Evolutionary conservation across 2,797 vertebrate genomes (phyloP).

Genomic region (Buceros bicornis): DNA sequence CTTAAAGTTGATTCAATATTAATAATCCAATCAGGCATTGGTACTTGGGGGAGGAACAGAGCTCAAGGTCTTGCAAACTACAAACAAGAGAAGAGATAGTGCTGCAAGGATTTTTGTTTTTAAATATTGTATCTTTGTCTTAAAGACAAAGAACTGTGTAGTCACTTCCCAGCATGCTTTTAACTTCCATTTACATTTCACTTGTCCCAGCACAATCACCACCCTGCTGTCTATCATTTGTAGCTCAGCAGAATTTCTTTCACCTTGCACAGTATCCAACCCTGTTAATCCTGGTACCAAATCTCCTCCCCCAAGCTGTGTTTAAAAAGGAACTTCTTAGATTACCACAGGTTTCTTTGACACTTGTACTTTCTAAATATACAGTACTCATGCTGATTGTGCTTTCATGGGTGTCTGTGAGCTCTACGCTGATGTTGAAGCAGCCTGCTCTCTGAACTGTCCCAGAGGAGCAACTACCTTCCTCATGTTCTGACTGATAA

Average conservation of each 20-base stretch:
- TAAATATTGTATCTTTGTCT: neutral
- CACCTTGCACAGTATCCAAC: neutral
- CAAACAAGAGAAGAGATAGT: conserved; percentile 53
- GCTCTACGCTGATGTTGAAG: rapidly evolving
- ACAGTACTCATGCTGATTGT: neutral
- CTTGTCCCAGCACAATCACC: neutral
- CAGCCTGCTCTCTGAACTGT: neutral
- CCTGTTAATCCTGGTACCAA: neutral
- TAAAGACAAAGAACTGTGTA: neutral
- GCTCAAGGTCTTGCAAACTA: conserved; percentile 71
- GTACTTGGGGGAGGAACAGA: conserved; percentile 73
- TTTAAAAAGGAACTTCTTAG: neutral
- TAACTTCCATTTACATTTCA: neutral
- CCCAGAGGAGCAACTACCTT: neutral
- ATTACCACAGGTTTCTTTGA: neutral
- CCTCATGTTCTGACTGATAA: neutral
- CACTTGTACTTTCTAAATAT: neutral
- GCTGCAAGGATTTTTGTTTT: neutral
- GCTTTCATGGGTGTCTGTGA: neutral
- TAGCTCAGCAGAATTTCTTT: neutral
- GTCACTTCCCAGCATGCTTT: neutral
- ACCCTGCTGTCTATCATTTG: neutral
- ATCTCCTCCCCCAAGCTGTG: neutral
- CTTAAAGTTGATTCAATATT: conserved; percentile 75
- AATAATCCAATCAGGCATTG: conserved; percentile 74